Percentiles rank a stretch among this genome's conserved stretches.
These are phyloP conservation scores for Zaprionus bogoriensis DNA, from an alignment of 2,888 invertebrate species.

Conservation along the genomic window DNA sequence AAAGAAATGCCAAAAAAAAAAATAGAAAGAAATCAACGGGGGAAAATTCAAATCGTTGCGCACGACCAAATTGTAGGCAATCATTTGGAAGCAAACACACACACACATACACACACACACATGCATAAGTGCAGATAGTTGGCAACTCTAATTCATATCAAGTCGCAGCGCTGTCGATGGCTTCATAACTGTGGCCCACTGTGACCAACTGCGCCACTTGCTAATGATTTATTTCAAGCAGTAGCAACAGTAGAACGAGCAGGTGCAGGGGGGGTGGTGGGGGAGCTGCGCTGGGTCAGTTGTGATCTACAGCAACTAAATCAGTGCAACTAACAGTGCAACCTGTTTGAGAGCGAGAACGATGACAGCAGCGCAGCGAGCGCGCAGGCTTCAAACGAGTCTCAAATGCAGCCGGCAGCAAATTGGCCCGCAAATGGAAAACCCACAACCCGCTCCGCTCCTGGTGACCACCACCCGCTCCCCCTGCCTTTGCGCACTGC, in stretches of 20 bases:
- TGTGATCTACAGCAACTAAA: slow-evolving; percentile 61
- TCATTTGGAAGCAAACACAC: slow-evolving; percentile 63
- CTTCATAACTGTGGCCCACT: slow-evolving; percentile 40
- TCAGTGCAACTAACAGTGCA: slow-evolving; percentile 77
- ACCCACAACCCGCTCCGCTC: background rate
- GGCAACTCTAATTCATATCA: slow-evolving; percentile 30
- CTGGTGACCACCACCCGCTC: background rate
- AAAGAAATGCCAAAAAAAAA: slow-evolving; percentile 13
- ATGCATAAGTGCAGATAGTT: slow-evolving; percentile 51
- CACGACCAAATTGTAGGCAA: slow-evolving; percentile 74
- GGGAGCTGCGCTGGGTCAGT: background rate
- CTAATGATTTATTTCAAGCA: slow-evolving; percentile 50
- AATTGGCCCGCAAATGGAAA: slow-evolving; percentile 57
- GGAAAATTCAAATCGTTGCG: slow-evolving; percentile 64
- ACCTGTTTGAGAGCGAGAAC: slow-evolving; percentile 58
- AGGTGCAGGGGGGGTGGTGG: background rate
- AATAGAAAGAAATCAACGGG: slow-evolving; percentile 28
- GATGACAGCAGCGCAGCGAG: slow-evolving; percentile 28
- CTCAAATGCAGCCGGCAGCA: slow-evolving; percentile 57
- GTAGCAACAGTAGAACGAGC: slow-evolving; percentile 18
- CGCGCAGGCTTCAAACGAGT: slow-evolving; percentile 56
- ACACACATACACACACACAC: background rate
- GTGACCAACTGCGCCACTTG: slow-evolving; percentile 56
- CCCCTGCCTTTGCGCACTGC: slow-evolving; percentile 1
- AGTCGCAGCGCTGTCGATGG: too few relatives aligned